Evolutionary conservation across 2,113 vertebrate genomes (phyloP).

Genomic region (Eubucco bourcierii): DNA sequence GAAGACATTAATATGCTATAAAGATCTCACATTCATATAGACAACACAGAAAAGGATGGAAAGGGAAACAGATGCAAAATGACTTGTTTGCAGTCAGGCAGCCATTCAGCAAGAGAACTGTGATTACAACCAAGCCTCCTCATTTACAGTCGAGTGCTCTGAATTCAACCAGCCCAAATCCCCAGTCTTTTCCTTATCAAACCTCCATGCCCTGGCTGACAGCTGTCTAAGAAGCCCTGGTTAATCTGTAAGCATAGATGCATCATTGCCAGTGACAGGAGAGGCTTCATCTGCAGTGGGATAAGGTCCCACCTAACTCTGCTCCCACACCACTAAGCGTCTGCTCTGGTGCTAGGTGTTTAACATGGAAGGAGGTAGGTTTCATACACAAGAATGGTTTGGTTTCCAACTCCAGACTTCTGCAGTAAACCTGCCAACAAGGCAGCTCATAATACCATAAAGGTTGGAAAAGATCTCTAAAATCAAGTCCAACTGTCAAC

Average conservation of each 20-base stretch:
- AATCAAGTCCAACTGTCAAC: no score
- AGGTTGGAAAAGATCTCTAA: no score
- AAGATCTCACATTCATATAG: background rate
- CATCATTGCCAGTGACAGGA: background rate
- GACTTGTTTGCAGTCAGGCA: background rate
- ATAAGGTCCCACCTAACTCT: background rate
- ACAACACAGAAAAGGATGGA: background rate
- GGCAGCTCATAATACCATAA: no score
- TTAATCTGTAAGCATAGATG: background rate
- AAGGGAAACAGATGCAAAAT: background rate
- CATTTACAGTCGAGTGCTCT: background rate
- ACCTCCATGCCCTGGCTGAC: background rate
- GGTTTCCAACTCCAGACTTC: background rate
- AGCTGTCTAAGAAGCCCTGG: background rate
- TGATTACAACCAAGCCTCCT: background rate
- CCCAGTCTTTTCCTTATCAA: background rate
- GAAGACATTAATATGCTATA: background rate
- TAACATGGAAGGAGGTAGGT: fast-evolving
- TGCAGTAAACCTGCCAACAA: background rate
- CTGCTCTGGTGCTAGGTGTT: background rate
- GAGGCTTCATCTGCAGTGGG: background rate
- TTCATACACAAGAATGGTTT: background rate
- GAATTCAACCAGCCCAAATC: background rate
- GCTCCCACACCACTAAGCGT: no score
- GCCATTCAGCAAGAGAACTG: background rate